A percentile compares a stretch with the other conserved stretches of the same genome.
These are phyloP conservation scores for Serinus canaria DNA, from an alignment of 2,113 vertebrate genomes.

Conservation along the genomic window DNA sequence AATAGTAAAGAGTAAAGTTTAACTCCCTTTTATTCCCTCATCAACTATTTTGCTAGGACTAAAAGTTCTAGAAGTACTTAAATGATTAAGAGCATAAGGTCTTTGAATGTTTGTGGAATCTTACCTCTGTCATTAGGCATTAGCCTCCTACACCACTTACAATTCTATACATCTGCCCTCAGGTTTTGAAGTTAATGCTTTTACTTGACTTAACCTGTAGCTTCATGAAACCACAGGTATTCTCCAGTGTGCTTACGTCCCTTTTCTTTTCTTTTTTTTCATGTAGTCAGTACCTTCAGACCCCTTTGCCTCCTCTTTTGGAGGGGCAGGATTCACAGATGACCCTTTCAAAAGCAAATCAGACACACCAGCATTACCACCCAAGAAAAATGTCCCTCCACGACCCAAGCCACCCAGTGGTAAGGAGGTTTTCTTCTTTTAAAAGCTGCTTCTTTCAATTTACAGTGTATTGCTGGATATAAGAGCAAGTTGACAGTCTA, in stretches of 20 bases:
- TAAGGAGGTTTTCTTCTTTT: slow-evolving; percentile 70
- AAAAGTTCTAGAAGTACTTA: neutral
- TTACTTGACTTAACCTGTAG: neutral
- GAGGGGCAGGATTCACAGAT: slow-evolving; percentile 83
- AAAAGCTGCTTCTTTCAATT: neutral
- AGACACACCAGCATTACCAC: slow-evolving; percentile 91
- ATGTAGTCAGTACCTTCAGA: slow-evolving; percentile 69
- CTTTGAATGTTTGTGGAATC: neutral
- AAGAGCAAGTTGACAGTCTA: neutral
- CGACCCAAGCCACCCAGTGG: slow-evolving; percentile 94
- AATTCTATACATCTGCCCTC: neutral
- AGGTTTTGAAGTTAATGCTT: neutral
- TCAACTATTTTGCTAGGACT: neutral
- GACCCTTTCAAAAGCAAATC: slow-evolving; percentile 92
- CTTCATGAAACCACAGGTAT: neutral
- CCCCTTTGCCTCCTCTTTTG: slow-evolving; percentile 70
- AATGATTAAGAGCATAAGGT: neutral
- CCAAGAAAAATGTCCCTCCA: slow-evolving; percentile 91
- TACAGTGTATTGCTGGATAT: neutral
- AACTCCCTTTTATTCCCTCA: slow-evolving; percentile 11
- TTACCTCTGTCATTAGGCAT: neutral
- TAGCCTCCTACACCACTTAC: neutral
- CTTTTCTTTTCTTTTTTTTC: slow-evolving; percentile 12
- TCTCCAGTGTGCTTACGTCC: neutral
- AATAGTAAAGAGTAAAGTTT: neutral